Conservation (phyloP, 2,797 vertebrate genomes). For the Peromyscus nudipes region DNA sequence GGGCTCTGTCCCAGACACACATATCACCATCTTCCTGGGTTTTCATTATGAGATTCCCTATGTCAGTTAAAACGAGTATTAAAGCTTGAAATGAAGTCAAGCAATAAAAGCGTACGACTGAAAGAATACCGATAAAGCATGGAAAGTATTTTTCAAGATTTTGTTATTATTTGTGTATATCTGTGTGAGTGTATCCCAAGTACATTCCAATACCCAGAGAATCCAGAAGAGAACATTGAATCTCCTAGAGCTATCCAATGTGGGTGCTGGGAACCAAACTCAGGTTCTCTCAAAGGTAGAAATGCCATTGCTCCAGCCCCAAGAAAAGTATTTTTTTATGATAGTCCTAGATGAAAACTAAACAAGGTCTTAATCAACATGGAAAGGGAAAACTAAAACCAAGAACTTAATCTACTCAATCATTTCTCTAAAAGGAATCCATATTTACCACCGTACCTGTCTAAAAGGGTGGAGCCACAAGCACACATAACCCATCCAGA, state of each 20-base stretch:
- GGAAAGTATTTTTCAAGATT: conserved; percentile 14
- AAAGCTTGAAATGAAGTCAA: neutral
- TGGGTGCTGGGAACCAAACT: neutral
- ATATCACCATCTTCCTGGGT: neutral
- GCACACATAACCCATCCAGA: neutral
- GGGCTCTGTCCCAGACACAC: neutral
- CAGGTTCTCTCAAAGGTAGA: neutral
- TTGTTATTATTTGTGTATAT: neutral
- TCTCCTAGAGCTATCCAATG: neutral
- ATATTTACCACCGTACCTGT: neutral
- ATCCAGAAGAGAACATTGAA: neutral
- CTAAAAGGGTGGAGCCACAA: neutral
- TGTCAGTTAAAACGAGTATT: neutral
- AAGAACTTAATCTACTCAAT: neutral
- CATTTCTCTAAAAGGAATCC: neutral
- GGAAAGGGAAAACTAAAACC: neutral
- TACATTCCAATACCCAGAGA: neutral
- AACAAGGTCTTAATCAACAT: neutral
- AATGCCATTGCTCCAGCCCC: neutral
- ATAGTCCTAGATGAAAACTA: neutral
- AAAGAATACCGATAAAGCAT: neutral
- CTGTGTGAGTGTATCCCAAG: neutral
- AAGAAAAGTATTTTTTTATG: neutral
- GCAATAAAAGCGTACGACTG: neutral
- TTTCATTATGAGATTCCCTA: neutral